phyloP scores from a whole-genome alignment of 2,797 vertebrate genomes.

The Cygnus olor region DNA sequence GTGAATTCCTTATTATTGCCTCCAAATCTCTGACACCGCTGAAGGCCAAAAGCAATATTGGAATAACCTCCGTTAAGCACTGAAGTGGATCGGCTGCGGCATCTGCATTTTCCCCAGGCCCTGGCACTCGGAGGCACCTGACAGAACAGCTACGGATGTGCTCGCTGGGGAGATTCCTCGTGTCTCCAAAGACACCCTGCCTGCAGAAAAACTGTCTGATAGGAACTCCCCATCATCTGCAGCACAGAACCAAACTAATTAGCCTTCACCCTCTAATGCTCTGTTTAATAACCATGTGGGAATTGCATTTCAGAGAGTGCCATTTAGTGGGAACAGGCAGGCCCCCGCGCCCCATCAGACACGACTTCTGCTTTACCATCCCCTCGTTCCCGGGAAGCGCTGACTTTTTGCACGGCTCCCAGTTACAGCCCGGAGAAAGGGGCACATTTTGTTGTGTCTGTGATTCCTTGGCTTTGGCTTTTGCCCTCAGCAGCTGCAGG shows the following conservation, averaged over 20 bases:
- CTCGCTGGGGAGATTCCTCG: neutral
- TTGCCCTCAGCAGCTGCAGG: neutral
- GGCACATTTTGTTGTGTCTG: neutral
- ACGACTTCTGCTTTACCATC: neutral
- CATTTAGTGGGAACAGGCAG: accelerated
- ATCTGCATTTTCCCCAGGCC: no score
- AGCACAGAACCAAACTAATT: neutral
- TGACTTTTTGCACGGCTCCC: neutral
- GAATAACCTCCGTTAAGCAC: neutral
- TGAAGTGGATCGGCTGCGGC: neutral
- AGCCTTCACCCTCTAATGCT: accelerated
- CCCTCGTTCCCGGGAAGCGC: accelerated
- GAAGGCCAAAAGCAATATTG: neutral
- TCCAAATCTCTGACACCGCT: neutral
- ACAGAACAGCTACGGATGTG: accelerated
- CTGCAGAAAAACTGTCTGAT: accelerated
- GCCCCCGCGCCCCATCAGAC: accelerated
- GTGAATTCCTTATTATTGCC: neutral
- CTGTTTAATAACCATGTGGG: accelerated
- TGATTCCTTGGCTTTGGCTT: conserved; percentile 4
- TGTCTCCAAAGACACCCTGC: neutral
- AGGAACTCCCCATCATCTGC: accelerated
- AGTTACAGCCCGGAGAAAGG: accelerated
- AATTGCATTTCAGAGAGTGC: accelerated
- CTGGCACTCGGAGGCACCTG: no score